These are phyloP conservation scores for Meandrina meandrites DNA, from an alignment of 92 coral and sea anemone genomes.

Conservation along the genomic window DNA sequence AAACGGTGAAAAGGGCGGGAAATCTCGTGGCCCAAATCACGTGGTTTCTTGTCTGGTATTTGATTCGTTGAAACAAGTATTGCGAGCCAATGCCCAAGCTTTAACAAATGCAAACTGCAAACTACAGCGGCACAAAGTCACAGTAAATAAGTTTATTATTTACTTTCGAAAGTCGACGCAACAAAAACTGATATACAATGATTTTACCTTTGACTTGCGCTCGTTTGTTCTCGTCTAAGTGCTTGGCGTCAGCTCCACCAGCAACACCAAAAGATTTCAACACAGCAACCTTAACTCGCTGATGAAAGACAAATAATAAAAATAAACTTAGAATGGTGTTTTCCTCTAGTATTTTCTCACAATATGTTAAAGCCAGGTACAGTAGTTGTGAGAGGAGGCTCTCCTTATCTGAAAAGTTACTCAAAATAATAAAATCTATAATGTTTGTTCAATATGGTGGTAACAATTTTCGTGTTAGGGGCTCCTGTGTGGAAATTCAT, in stretches of 20 bases:
- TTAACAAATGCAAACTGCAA: neutral
- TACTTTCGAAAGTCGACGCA: too few species aligned
- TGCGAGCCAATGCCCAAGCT: neutral
- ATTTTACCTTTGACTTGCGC: constrained; percentile 60
- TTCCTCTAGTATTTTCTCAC: neutral
- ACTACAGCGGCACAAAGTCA: too few species aligned
- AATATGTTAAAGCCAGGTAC: too few species aligned
- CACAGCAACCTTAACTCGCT: constrained; percentile 86
- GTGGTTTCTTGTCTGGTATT: neutral
- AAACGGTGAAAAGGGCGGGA: neutral
- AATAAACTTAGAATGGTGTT: neutral
- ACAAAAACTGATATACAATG: neutral
- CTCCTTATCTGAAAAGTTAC: too few species aligned
- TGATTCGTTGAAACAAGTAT: neutral
- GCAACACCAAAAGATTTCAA: constrained; percentile 74
- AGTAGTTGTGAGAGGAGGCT: too few species aligned
- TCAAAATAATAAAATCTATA: too few species aligned
- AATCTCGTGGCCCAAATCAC: neutral
- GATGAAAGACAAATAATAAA: neutral
- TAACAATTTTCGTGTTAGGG: neutral
- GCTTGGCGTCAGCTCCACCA: constrained; percentile 62
- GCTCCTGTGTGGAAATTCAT: neutral
- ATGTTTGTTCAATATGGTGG: too few species aligned
- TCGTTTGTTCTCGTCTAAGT: constrained; percentile 56
- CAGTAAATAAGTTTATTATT: too few species aligned